A percentile compares a stretch with the other conserved stretches of the same genome.
Evolutionary conservation across 1,140 invertebrate genomes (phyloP).

Genomic region (Probaryconus sp.): DNA sequence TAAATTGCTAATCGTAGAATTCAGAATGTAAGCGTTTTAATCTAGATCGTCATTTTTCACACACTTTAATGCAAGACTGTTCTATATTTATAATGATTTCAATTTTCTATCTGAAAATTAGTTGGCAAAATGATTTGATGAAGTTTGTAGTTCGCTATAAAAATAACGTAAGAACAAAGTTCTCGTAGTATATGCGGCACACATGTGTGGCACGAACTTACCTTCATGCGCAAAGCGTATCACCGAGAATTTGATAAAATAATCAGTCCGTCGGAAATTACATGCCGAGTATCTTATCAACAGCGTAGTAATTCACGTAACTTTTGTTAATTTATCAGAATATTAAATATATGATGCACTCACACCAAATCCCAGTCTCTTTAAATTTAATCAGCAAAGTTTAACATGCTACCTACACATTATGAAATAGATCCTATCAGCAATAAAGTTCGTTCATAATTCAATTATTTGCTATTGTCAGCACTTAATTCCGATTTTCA

Average conservation of each 20-base stretch:
- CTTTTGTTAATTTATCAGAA: slow-evolving; percentile 49
- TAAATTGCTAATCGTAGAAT: no score
- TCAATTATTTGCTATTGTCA: slow-evolving; percentile 18
- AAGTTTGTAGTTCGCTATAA: no score
- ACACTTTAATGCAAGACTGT: no score
- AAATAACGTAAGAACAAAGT: no score
- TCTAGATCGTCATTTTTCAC: no score
- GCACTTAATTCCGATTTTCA: slow-evolving; percentile 12
- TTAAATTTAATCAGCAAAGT: slow-evolving; percentile 8
- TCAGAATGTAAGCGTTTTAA: no score
- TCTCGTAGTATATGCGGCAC: no score
- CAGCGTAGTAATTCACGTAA: slow-evolving; percentile 36
- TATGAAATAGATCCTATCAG: slow-evolving; percentile 22
- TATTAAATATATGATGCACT: slow-evolving; percentile 41
- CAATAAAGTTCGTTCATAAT: slow-evolving; percentile 17
- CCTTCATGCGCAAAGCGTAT: slow-evolving; percentile 15
- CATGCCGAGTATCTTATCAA: slow-evolving; percentile 47
- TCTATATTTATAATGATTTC: no score
- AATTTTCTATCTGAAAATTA: no score
- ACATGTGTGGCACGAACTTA: slow-evolving; percentile 14
- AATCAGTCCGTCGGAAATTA: slow-evolving; percentile 48
- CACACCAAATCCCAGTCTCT: slow-evolving; percentile 14
- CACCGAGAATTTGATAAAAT: slow-evolving; percentile 42
- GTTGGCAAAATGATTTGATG: no score
- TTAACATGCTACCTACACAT: slow-evolving; percentile 19